A percentile compares a stretch with the other conserved stretches of the same genome.
These are phyloP conservation scores for Heterotilapia buettikoferi DNA, from an alignment of 2,113 vertebrate species.

Conservation along the genomic window DNA sequence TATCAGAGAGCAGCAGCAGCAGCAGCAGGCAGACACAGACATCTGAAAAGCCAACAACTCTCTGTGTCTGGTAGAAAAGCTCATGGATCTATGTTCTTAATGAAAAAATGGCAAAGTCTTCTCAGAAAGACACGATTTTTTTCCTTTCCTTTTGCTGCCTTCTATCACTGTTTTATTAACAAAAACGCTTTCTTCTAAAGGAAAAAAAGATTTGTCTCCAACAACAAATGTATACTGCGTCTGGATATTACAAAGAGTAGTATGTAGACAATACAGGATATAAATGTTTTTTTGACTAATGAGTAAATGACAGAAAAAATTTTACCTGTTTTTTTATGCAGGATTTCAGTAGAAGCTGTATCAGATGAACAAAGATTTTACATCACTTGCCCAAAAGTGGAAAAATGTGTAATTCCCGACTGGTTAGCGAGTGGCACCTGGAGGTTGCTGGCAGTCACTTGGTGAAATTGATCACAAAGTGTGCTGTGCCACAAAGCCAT, in stretches of 20 bases:
- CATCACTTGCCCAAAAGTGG: not conserved
- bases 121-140: not conserved
- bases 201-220: not conserved
- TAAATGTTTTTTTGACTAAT: not conserved
- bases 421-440: not conserved
- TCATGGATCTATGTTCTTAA: not conserved
- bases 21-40: slow-evolving; percentile 63
- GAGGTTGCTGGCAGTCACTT: not conserved
- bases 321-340: not conserved
- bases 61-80: slow-evolving; percentile 11
- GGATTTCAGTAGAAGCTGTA: not conserved
- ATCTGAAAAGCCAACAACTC: slow-evolving; percentile 68
- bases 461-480: not conserved
- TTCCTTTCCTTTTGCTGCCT: not conserved
- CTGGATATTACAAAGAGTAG: not conserved
- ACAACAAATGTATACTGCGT: not conserved
- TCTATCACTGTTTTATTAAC: not conserved
- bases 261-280: not conserved
- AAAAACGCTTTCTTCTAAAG: not conserved
- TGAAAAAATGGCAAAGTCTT: not conserved
- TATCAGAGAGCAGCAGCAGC: slow-evolving; percentile 73
- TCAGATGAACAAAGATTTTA: not conserved
- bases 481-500: not conserved
- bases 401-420: not conserved
- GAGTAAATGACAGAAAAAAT: not conserved